phyloP scores from a whole-genome alignment of 2,797 vertebrate genomes.

The Lates japonicus region DNA sequence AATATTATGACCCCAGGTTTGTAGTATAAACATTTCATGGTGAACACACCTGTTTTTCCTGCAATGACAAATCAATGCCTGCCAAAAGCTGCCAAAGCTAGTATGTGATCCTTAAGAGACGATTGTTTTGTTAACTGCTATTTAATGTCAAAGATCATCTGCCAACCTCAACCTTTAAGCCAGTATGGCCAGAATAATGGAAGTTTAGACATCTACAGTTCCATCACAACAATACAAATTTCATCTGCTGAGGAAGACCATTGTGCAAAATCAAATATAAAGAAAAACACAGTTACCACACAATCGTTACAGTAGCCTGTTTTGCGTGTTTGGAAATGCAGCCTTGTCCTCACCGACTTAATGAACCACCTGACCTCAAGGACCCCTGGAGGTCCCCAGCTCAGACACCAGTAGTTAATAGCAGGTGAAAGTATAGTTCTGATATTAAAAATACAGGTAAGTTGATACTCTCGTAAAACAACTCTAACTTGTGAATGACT shows the following conservation, averaged over 20 bases:
- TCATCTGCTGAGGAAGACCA: too few species aligned
- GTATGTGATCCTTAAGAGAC: background rate
- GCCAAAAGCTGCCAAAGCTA: background rate
- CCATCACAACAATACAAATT: too few species aligned
- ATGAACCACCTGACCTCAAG: background rate
- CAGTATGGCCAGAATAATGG: too few species aligned
- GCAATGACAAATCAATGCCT: background rate
- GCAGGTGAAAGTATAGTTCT: background rate
- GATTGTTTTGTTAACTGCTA: background rate
- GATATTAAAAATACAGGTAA: background rate
- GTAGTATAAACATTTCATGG: background rate
- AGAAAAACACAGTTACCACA: too few species aligned
- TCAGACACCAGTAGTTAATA: background rate
- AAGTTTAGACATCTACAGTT: too few species aligned
- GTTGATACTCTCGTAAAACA: background rate
- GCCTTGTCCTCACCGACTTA: background rate
- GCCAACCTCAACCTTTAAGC: background rate
- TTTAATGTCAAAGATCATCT: background rate
- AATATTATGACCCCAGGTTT: background rate
- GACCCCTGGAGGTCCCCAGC: background rate
- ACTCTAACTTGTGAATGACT: background rate
- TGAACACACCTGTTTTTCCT: background rate
- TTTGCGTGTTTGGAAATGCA: background rate
- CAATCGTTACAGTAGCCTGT: background rate
- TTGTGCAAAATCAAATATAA: too few species aligned